Evolutionary conservation across 2,888 invertebrate species (phyloP).

Genomic region (Dexiosoma caninum): DNA sequence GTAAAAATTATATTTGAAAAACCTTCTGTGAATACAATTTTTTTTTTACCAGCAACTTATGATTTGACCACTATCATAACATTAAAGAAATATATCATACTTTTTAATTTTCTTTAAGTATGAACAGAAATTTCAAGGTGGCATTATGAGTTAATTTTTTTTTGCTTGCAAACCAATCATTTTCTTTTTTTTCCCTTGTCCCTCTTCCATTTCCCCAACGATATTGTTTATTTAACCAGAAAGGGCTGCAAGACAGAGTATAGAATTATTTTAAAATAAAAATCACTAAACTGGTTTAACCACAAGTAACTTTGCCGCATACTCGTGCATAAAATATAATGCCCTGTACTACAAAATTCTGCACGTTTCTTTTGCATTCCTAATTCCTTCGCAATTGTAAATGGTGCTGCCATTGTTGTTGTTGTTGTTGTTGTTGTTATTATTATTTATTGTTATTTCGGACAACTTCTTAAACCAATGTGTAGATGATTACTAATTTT

Average conservation of each 20-base stretch:
- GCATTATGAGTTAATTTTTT: conserved; percentile 40
- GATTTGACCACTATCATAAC: too few species aligned
- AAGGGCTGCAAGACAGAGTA: not conserved
- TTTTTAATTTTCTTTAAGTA: conserved; percentile 1
- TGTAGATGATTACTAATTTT: conserved; percentile 60
- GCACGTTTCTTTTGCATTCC: conserved; percentile 7
- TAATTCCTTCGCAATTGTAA: not conserved
- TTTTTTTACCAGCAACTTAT: too few species aligned
- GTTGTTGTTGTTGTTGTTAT: not conserved
- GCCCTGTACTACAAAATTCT: conserved; percentile 28
- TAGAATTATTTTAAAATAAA: conserved; percentile 35
- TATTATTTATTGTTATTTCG: not conserved
- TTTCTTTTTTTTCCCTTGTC: not conserved
- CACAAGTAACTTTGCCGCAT: conserved; percentile 50
- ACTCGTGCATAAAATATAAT: conserved; percentile 29
- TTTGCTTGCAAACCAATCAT: not conserved
- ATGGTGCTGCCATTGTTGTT: not conserved
- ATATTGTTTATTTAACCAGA: conserved; percentile 6
- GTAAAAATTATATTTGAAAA: too few species aligned
- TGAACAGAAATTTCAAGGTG: conserved; percentile 53
- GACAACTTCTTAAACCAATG: conserved; percentile 35
- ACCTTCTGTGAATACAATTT: too few species aligned
- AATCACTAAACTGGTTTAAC: conserved; percentile 62
- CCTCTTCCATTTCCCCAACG: not conserved
- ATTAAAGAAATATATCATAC: not conserved